These are phyloP conservation scores for Larimichthys crocea DNA, from an alignment of 2,113 vertebrate species.

Conservation along the genomic window DNA sequence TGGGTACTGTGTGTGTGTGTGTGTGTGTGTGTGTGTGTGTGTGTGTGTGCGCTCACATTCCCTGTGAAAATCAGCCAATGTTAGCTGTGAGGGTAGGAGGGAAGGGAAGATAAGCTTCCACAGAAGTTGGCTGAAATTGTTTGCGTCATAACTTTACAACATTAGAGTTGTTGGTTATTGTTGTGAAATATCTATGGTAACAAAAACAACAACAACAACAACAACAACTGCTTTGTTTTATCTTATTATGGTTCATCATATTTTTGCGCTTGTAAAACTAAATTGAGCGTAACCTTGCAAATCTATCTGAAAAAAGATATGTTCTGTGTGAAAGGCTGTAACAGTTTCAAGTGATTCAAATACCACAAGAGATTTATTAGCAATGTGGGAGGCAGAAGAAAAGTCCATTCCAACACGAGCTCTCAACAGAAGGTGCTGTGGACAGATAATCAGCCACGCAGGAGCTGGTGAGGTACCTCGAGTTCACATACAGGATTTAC, in stretches of 20 bases:
- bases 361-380: constrained; percentile 11
- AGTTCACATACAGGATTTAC: not conserved
- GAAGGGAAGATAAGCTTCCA: constrained; percentile 1
- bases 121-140: constrained; percentile 14
- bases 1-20: constrained; percentile 11
- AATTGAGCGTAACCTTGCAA: constrained; percentile 10
- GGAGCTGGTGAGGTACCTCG: not conserved
- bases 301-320: not conserved
- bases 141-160: not conserved
- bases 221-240: not conserved
- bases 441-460: not conserved
- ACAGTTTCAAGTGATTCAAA: constrained; percentile 15
- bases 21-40: not conserved
- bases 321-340: not conserved
- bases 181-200: not conserved
- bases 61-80: constrained; percentile 27
- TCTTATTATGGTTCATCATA: not conserved
- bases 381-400: not conserved
- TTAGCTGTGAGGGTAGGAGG: not conserved
- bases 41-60: constrained; percentile 1
- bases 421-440: not conserved
- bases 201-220: not conserved
- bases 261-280: not conserved
- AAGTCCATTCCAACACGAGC: not conserved
- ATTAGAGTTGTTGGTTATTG: not conserved